Percentiles rank a stretch among this genome's conserved stretches.
phyloP scores from a whole-genome alignment of 2,797 vertebrate species.

The Rhinatrema bivittatum region DNA sequence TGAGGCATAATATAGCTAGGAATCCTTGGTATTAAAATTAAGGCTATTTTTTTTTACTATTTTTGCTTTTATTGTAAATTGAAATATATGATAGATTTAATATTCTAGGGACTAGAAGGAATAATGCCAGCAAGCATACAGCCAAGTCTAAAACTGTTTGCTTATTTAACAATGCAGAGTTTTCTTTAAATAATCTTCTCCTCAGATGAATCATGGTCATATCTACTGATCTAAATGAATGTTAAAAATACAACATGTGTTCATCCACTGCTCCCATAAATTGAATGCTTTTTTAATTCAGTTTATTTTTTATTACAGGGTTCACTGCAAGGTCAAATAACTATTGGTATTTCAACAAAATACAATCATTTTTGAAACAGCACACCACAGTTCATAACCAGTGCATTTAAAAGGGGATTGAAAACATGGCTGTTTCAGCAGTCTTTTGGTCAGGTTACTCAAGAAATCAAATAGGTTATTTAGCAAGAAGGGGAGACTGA shows the following conservation, averaged over 20 bases:
- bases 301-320: conserved; percentile 18
- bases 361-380: too few relatives aligned
- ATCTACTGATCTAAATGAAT: conserved; percentile 13
- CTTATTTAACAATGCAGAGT: conserved; percentile 23
- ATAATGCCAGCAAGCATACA: conserved; percentile 18
- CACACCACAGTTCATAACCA: too few relatives aligned
- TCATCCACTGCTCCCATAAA: conserved; percentile 5
- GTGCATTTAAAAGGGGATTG: too few relatives aligned
- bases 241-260: conserved; percentile 2
- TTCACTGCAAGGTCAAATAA: conserved; percentile 18
- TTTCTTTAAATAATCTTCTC: conserved; percentile 12
- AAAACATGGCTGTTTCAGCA: too few relatives aligned
- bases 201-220: too few relatives aligned
- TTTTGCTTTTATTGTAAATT: conserved; percentile 34
- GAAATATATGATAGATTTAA: conserved; percentile 33
- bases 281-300: conserved; percentile 14
- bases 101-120: conserved; percentile 2
- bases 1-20: conserved; percentile 15
- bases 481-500: too few relatives aligned
- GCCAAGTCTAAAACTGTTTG: conserved; percentile 11
- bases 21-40: conserved; percentile 23
- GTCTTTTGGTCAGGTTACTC: too few relatives aligned
- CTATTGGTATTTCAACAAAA: conserved; percentile 20
- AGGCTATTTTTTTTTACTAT: conserved; percentile 34
- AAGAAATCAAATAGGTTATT: too few relatives aligned